Conservation (phyloP, 2,888 invertebrate genomes). For the Drosophila mayaguana region DNA sequence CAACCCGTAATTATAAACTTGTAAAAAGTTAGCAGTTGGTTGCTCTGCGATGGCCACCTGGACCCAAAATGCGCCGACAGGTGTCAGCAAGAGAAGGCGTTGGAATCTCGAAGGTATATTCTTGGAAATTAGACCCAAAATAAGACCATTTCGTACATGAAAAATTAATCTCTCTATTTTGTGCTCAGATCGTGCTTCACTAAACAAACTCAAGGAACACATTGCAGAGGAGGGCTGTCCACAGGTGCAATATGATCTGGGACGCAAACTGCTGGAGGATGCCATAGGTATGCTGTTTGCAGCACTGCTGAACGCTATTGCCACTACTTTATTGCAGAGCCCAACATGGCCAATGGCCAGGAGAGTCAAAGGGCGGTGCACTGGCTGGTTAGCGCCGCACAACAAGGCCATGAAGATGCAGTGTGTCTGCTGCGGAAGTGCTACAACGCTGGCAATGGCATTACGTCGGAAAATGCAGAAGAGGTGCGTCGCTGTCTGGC, state of each 20-base stretch:
- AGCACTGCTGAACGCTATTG: neutral
- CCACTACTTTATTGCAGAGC: conserved; percentile 57
- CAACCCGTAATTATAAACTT: conserved; percentile 24
- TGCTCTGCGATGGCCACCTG: conserved; percentile 82
- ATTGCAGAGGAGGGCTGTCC: conserved; percentile 95
- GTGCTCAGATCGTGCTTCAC: conserved; percentile 82
- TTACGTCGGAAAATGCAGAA: conserved; percentile 90
- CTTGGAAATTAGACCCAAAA: neutral
- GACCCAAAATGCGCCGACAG: conserved; percentile 83
- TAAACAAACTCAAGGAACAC: conserved; percentile 87
- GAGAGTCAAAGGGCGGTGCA: conserved; percentile 91
- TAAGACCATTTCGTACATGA: neutral
- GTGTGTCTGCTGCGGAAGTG: conserved; percentile 89
- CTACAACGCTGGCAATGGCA: conserved; percentile 90
- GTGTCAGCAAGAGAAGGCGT: conserved; percentile 76
- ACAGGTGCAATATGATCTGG: conserved; percentile 94
- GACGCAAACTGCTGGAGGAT: conserved; percentile 92
- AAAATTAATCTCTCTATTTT: conserved; percentile 6
- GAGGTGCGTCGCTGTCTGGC: conserved; percentile 92
- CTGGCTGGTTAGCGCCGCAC: conserved; percentile 96
- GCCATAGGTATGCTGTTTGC: conserved; percentile 88
- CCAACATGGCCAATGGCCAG: conserved; percentile 73
- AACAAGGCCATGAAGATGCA: conserved; percentile 95
- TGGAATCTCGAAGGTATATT: conserved; percentile 85
- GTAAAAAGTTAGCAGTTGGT: conserved; percentile 47